phyloP scores from a whole-genome alignment of 2,797 vertebrate genomes.

The Macroramphosus scolopax region DNA sequence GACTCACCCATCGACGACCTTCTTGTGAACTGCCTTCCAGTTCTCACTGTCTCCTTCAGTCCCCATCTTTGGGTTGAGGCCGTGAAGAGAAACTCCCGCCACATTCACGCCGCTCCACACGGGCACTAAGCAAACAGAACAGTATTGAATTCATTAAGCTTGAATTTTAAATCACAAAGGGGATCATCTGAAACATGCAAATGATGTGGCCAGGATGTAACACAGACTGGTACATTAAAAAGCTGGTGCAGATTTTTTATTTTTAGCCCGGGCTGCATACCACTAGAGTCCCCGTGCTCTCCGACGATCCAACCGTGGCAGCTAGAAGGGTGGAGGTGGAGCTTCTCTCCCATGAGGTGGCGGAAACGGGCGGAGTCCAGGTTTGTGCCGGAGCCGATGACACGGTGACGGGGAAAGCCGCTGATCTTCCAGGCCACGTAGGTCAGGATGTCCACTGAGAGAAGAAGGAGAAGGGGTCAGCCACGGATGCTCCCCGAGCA shows the following conservation, averaged over 20 bases:
- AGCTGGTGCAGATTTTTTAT: slow-evolving; percentile 6
- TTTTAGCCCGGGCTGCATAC: slow-evolving; percentile 74
- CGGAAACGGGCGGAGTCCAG: slow-evolving; percentile 96
- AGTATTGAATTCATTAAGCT: background rate
- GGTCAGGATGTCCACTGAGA: slow-evolving; percentile 92
- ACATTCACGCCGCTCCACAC: slow-evolving; percentile 97
- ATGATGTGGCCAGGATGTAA: background rate
- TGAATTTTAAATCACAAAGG: background rate
- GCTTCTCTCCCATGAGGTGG: slow-evolving; percentile 90
- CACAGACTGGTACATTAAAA: background rate
- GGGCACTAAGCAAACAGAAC: slow-evolving; percentile 80
- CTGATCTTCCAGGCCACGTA: slow-evolving; percentile 99
- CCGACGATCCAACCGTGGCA: slow-evolving; percentile 95
- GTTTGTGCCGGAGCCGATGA: slow-evolving; percentile 95
- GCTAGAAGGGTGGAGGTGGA: slow-evolving; percentile 89
- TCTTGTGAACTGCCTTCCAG: slow-evolving; percentile 92
- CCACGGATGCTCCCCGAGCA: no score
- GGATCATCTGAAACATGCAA: accelerated
- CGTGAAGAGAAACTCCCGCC: slow-evolving; percentile 90
- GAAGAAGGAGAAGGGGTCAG: background rate
- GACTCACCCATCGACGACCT: slow-evolving; percentile 92
- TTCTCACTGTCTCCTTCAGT: slow-evolving; percentile 85
- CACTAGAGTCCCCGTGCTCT: slow-evolving; percentile 97
- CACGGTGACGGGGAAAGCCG: slow-evolving; percentile 92
- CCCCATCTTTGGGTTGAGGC: slow-evolving; percentile 87